Evolutionary conservation across 2,797 vertebrate species (phyloP).

Genomic region (Fistularia tabacaria): DNA sequence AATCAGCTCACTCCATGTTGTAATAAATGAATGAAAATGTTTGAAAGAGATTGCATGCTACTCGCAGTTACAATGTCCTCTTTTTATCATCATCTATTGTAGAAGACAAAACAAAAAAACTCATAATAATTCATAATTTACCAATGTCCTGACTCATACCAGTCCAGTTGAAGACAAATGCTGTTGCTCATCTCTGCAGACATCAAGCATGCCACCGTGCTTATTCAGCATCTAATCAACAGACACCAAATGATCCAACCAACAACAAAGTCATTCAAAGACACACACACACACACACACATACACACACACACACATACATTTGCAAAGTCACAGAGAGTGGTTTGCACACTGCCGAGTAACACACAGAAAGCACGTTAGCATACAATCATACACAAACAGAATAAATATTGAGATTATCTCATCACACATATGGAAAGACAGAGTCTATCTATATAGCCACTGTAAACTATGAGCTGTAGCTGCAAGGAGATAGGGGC

Average conservation of each 20-base stretch:
- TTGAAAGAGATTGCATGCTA: no score
- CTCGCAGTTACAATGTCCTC: no score
- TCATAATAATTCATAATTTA: no score
- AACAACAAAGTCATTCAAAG: conserved; percentile 33
- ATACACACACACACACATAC: conserved; percentile 4
- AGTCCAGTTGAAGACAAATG: conserved; percentile 12
- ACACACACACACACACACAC: conserved; percentile 1
- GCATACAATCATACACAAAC: background rate
- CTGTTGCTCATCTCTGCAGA: conserved; percentile 16
- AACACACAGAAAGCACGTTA: background rate
- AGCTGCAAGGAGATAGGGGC: no score
- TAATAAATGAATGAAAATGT: no score
- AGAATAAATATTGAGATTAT: conserved; percentile 18
- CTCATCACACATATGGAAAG: background rate
- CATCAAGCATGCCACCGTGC: conserved; percentile 20
- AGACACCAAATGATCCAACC: conserved; percentile 40
- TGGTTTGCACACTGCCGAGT: background rate
- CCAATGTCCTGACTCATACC: background rate
- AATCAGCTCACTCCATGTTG: no score
- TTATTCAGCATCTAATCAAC: conserved; percentile 50
- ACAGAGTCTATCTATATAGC: background rate
- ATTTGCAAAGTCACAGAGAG: conserved; percentile 36
- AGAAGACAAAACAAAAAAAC: no score
- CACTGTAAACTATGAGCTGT: conserved; percentile 6
- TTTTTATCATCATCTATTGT: no score